Base-by-base conservation (phyloP, 2,888 invertebrate genomes). In the Macaria notata region DNA sequence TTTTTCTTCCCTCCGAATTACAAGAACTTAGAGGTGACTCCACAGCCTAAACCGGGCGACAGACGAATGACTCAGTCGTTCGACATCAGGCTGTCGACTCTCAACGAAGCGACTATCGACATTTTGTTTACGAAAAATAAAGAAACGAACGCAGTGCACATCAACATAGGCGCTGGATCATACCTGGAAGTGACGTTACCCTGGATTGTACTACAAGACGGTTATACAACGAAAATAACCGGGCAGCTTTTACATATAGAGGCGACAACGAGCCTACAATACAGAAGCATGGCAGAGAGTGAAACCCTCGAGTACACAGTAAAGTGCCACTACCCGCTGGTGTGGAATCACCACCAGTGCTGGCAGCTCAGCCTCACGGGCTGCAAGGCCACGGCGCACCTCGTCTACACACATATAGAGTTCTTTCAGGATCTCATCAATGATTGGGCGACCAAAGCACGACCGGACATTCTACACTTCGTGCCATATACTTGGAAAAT, bases 401-500 rank as follows among this genome's bases (percentile, higher is more conserved):
- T 99, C 56, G 96, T 99, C 58, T 99, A 98, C 82, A 96, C 96
- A 63, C 99, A 99, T 83, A 99, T 99, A 86, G 96, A 96, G 81
- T 99, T 99, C 86, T 98, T 99, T 81, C 96, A 97, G 89, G 99
- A 98, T 91, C 92, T 99, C 77, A 95, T 98, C 31, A 97, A 98
- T 75, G 99, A 99, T 80, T 99, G 99, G 99, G 94, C 98, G 0
- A 96, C 95, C 57, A 99, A 99, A 93, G 94, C 96, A 5, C 94
- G 96, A 9, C 98, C 99, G 0, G 99, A 99, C 81, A 94, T 99
- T 54, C 92, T 98, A 56, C 95, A 96, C 76, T 99, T 99, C 88
- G 96, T 99, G 53, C 99, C 99, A 1, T 99, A 98, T 84, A 98
- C 98, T 0, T 99, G 98, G 96, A 96, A 97, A 78, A 96, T 99